phyloP scores from a whole-genome alignment of 2,113 vertebrate genomes.

The Melanocharis versteri region DNA sequence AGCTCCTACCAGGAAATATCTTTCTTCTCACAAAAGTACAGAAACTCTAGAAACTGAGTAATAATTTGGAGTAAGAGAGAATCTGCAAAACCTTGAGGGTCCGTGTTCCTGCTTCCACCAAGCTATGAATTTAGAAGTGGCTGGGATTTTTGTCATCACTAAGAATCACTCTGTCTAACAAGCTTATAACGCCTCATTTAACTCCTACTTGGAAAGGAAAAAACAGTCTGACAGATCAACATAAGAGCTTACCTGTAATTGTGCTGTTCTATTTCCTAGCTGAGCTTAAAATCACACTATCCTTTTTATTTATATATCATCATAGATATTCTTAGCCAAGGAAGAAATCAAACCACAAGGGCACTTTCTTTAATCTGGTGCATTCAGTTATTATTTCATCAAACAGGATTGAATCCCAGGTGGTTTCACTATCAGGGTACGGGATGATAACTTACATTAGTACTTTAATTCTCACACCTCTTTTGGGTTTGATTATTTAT shows the following conservation, averaged over 20 bases:
- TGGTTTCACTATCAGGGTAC: neutral
- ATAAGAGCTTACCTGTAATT: neutral
- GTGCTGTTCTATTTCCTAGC: neutral
- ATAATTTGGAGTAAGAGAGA: neutral
- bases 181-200: neutral
- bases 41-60: neutral
- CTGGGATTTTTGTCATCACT: neutral
- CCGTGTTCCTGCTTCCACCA: neutral
- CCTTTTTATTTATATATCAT: neutral
- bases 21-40: neutral
- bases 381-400: neutral
- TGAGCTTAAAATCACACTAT: neutral
- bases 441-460: neutral
- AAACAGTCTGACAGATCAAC: neutral
- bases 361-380: neutral
- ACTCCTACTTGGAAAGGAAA: neutral
- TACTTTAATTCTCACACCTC: neutral
- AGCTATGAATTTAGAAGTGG: neutral
- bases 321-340: neutral
- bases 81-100: neutral
- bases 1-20: neutral
- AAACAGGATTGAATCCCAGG: neutral
- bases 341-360: neutral
- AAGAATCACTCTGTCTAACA: neutral
- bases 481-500: neutral